Percentiles rank a stretch among this genome's conserved stretches.
phyloP scores from a whole-genome alignment of 2,888 invertebrate genomes.

The Dysmachus trigonus region DNA sequence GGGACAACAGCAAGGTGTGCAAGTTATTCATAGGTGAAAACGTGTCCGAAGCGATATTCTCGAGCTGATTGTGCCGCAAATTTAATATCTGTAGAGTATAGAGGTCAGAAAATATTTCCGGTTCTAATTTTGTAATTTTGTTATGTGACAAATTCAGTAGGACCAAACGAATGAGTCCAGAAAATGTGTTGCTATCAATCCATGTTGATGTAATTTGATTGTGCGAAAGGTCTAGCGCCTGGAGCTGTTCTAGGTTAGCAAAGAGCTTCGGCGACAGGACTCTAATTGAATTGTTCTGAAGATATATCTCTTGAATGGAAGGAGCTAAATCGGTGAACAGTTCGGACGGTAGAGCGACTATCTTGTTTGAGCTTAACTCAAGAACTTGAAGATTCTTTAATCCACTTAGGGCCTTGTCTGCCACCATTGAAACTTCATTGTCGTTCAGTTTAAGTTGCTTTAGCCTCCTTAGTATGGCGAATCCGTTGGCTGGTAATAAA shows the following conservation, averaged over 20 bases:
- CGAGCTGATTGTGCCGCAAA: constrained; percentile 83
- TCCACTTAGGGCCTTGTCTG: constrained; percentile 82
- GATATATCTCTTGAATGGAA: constrained; percentile 85
- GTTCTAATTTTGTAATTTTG: constrained; percentile 80
- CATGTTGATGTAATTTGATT: constrained; percentile 88
- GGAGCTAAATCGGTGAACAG: constrained; percentile 82
- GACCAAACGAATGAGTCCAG: constrained; percentile 87
- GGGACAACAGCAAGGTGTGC: constrained; percentile 86
- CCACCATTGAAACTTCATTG: constrained; percentile 89
- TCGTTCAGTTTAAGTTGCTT: constrained; percentile 84
- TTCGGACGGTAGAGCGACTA: constrained; percentile 86
- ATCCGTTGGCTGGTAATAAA: constrained; percentile 82
- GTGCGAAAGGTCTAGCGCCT: constrained; percentile 83
- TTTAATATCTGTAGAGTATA: constrained; percentile 88
- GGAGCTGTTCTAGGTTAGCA: constrained; percentile 82
- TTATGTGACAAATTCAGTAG: constrained; percentile 87
- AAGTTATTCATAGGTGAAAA: constrained; percentile 92
- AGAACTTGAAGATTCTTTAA: constrained; percentile 83
- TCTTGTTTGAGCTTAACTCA: constrained; percentile 89
- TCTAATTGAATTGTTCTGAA: constrained; percentile 91
- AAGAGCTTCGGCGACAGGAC: constrained; percentile 86
- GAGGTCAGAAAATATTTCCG: constrained; percentile 84
- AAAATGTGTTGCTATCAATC: constrained; percentile 86
- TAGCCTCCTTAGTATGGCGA: constrained; percentile 80
- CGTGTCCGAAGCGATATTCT: constrained; percentile 85